phyloP scores from a whole-genome alignment of 2,797 vertebrate genomes.

The Selene dorsalis region DNA sequence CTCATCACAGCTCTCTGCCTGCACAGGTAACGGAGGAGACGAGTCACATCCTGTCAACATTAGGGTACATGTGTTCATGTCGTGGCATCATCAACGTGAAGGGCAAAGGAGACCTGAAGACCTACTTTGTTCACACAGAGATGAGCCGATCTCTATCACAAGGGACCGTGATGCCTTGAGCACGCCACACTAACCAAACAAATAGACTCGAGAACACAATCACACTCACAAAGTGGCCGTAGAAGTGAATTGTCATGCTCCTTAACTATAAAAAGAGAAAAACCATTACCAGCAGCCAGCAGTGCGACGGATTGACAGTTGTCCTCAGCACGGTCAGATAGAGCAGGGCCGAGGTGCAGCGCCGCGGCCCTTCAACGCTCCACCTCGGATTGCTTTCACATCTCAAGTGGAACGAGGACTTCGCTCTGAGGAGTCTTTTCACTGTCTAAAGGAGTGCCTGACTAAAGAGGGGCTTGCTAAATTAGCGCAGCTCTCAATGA shows the following conservation, averaged over 20 bases:
- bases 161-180: constrained; percentile 93
- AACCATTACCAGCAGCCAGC: constrained; percentile 64
- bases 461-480: constrained; percentile 58
- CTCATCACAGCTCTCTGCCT: not conserved
- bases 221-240: constrained; percentile 49
- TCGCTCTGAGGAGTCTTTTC: constrained; percentile 59
- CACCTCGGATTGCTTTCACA: constrained; percentile 43
- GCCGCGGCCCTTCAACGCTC: constrained; percentile 44
- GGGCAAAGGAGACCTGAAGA: constrained; percentile 97
- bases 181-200: constrained; percentile 2
- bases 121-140: constrained; percentile 97
- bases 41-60: constrained; percentile 85
- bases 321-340: constrained; percentile 46
- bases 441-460: constrained; percentile 61
- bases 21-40: constrained; percentile 96
- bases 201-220: constrained; percentile 43
- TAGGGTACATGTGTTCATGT: constrained; percentile 96
- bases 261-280: constrained; percentile 39
- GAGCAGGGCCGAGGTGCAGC: constrained; percentile 30
- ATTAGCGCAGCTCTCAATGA: constrained; percentile 68
- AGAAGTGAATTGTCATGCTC: constrained; percentile 59
- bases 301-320: constrained; percentile 42
- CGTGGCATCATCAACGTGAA: constrained; percentile 98
- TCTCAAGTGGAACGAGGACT: constrained; percentile 56
- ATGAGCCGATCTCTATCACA: constrained; percentile 96